Evolutionary conservation across 2,888 invertebrate genomes (phyloP), one percentile per base, ranked within the genome.

Genomic region (Acrobasis suavella): DNA sequence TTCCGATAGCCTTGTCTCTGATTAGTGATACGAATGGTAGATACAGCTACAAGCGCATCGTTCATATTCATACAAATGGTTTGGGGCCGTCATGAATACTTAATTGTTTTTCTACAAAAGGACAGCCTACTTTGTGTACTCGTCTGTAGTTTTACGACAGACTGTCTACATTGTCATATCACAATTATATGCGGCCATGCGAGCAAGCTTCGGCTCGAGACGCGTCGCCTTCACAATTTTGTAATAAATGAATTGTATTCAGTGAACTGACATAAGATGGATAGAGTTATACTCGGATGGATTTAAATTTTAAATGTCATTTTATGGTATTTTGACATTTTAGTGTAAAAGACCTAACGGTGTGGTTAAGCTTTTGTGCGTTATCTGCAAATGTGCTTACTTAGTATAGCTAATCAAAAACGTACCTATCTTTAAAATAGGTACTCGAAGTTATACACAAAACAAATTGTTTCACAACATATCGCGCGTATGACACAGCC

Each of bases 131-230:
- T 84, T 84, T 87, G 81, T 86, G 78, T 81, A 76, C 75, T 76
- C 78, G 80, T 83, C 78, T 84, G 78, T 83, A 84, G 83, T 87
- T 87, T 87, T 89, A 87, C 87, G 88, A 85, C 81, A 86, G 85
- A 81, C 85, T 85, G 81, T 82, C 82, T 85, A 83, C 82, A 86
- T 86, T 86, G 88, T 88, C 82, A 83, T 82, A 83, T 88, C 82
- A 83, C 82, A 83, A 84, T 86, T 76, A 80, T 81, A 79, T 82
- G 76, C 75, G 73, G 75, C 72, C 69, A 72, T 73, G 79, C 74
- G 76, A 71, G 66, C 65, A 39, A 39, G 55, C 16, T 56, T 56
- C 22, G 51, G 14, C 70, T 62, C 67, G 58, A 42, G 58, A 49
- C 59, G 50, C 50, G 50, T 37, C 58, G 55, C 9, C 56, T 14